Evolutionary conservation across 2,888 invertebrate species (phyloP).

Genomic region (Drosophila bunnanda): DNA sequence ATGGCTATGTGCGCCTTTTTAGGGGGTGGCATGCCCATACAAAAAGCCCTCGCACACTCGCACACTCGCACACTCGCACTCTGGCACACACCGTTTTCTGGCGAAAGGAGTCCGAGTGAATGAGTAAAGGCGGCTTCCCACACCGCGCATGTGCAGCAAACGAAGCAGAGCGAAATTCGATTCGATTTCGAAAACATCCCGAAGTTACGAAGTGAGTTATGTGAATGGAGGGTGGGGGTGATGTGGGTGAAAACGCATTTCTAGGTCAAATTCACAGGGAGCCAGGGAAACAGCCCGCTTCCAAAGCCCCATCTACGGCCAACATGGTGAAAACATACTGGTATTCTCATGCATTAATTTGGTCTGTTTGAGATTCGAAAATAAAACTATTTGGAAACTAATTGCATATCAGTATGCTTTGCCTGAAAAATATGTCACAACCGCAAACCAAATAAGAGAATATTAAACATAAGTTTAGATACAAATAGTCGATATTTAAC

Average conservation of each 20-base stretch:
- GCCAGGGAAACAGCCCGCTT: conserved; percentile 49
- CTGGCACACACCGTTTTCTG: conserved; percentile 17
- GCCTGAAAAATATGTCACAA: conserved; percentile 7
- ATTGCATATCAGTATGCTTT: conserved; percentile 13
- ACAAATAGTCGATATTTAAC: not conserved
- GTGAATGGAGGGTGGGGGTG: conserved; percentile 24
- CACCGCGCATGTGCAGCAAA: conserved; percentile 61
- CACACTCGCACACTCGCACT: conserved; percentile 4
- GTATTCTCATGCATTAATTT: conserved; percentile 21
- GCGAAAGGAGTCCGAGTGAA: conserved; percentile 40
- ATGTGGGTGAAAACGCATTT: conserved; percentile 60
- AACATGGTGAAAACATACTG: conserved; percentile 14
- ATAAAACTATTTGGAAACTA: conserved; percentile 24
- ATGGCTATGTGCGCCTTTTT: conserved; percentile 66
- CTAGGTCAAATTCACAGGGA: conserved; percentile 73
- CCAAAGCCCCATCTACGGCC: conserved; percentile 20
- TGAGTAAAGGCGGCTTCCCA: conserved; percentile 48
- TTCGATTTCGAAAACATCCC: conserved; percentile 58
- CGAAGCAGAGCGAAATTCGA: conserved; percentile 52
- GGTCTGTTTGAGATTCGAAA: conserved; percentile 23
- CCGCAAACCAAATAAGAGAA: conserved; percentile 1
- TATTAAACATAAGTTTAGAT: not conserved
- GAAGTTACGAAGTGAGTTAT: conserved; percentile 47
- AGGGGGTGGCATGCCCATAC: conserved; percentile 77
- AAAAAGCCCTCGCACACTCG: conserved; percentile 44